These are phyloP conservation scores for Diacarnus erythraeanus DNA, from an alignment of 37 sponge, comb jelly and placozoan genomes.

Conservation along the genomic window DNA sequence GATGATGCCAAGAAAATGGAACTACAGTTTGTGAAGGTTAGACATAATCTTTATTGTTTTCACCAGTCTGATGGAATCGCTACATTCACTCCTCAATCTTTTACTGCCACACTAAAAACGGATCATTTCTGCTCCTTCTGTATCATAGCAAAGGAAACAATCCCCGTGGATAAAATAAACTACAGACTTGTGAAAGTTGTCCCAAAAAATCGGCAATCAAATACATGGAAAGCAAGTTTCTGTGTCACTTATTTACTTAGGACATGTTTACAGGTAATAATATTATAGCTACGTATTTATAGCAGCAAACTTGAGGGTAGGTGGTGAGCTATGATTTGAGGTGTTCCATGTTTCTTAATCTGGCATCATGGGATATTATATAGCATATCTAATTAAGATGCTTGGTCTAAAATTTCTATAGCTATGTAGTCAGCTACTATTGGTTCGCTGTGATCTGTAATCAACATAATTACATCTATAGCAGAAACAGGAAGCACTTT, in stretches of 20 bases:
- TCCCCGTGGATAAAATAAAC: neutral
- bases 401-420: too few relatives aligned
- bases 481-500: neutral
- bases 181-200: neutral
- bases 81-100: neutral
- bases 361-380: too few relatives aligned
- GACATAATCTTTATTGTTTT: neutral
- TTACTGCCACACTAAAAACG: neutral
- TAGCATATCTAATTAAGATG: too few relatives aligned
- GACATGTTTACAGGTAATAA: constrained; percentile 11
- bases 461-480: neutral
- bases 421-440: neutral
- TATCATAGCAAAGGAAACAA: neutral
- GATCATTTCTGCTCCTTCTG: constrained; percentile 19
- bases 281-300: too few relatives aligned
- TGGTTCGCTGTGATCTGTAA: neutral
- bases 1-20: neutral
- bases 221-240: neutral
- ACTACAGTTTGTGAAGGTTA: constrained; percentile 7
- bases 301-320: too few relatives aligned
- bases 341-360: too few relatives aligned
- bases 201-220: neutral
- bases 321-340: too few relatives aligned
- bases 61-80: neutral
- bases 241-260: constrained; percentile 16